Percentiles rank a stretch among this genome's conserved stretches.
These are phyloP conservation scores for Aphrophora alni DNA, from an alignment of 2,888 invertebrate species.

Conservation along the genomic window DNA sequence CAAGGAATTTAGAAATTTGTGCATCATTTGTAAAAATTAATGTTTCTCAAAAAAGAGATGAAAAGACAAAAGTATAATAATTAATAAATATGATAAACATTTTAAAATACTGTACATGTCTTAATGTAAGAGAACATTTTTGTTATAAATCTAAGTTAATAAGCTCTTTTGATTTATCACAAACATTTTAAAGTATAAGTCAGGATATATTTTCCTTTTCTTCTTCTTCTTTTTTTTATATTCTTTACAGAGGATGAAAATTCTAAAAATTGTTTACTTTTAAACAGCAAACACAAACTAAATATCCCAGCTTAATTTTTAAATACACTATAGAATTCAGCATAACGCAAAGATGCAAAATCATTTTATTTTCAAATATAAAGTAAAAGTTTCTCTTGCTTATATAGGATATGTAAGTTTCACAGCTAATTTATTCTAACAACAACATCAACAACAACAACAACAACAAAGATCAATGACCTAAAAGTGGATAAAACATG, in stretches of 20 bases:
- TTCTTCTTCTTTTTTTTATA: too few species aligned
- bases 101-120: slow-evolving; percentile 22
- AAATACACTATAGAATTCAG: neutral
- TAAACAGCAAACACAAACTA: neutral
- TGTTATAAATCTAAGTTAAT: slow-evolving; percentile 36
- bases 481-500: neutral
- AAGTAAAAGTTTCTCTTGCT: neutral
- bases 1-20: neutral
- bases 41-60: neutral
- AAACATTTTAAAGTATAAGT: slow-evolving; percentile 8
- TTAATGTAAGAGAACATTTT: slow-evolving; percentile 23
- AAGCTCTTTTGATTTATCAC: slow-evolving; percentile 40
- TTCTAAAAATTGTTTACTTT: neutral
- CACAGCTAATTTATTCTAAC: neutral
- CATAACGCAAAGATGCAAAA: neutral
- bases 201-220: neutral
- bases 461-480: neutral
- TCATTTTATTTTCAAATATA: neutral
- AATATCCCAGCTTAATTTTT: neutral
- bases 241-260: neutral
- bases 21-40: neutral
- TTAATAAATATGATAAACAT: neutral
- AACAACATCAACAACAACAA: neutral
- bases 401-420: neutral
- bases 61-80: neutral